Conservation (phyloP, 2,113 vertebrate genomes). For the Seriola dumerili region DNA sequence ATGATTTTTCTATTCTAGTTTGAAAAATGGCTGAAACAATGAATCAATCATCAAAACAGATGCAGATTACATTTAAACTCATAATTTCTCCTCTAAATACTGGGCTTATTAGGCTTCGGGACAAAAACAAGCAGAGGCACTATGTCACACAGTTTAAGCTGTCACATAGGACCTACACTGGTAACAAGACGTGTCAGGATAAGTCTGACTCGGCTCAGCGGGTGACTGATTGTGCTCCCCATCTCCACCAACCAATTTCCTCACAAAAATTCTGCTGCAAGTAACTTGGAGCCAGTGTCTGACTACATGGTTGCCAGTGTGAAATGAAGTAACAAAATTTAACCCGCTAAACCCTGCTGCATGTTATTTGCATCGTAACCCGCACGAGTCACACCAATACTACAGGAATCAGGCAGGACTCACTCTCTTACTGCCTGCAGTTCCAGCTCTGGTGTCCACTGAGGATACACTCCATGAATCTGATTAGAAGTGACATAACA, state of each 20-base stretch:
- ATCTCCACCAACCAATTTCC: slow-evolving; percentile 2
- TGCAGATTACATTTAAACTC: background rate
- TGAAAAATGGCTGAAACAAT: background rate
- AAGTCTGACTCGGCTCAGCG: slow-evolving; percentile 20
- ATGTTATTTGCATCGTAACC: background rate
- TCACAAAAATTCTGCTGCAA: background rate
- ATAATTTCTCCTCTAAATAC: background rate
- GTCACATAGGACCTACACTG: background rate
- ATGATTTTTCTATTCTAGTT: background rate
- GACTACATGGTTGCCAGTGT: background rate
- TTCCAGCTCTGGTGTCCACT: background rate
- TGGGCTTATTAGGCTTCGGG: background rate
- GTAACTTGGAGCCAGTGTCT: background rate
- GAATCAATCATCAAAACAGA: background rate
- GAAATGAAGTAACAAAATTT: background rate
- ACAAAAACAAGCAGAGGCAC: background rate
- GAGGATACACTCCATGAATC: background rate
- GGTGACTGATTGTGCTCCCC: slow-evolving; percentile 15
- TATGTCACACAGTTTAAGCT: background rate
- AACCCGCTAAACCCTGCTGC: slow-evolving; percentile 1
- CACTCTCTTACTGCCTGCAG: background rate
- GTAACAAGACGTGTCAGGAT: slow-evolving; percentile 1
- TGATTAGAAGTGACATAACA: background rate
- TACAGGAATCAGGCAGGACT: too few species aligned
- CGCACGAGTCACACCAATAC: background rate